Conservation (phyloP, 2,888 invertebrate genomes). For the Beris chalybata region DNA sequence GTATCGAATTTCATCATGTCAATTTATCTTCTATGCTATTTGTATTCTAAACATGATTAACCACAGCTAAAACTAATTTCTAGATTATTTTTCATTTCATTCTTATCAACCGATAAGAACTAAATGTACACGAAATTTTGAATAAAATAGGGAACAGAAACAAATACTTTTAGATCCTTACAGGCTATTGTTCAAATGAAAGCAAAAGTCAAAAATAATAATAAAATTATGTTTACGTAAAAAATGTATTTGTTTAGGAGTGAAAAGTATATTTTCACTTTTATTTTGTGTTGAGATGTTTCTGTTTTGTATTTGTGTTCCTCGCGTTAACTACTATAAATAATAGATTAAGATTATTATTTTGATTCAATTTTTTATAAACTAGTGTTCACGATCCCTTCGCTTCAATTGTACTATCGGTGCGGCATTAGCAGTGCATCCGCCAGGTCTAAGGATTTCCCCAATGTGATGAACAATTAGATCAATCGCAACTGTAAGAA, state of each 20-base stretch:
- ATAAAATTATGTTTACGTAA: neutral
- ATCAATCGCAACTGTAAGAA: constrained; percentile 97
- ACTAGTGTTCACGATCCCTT: constrained; percentile 41
- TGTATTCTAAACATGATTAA: no score
- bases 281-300: constrained; percentile 11
- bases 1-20: no score
- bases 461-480: constrained; percentile 99
- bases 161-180: no score
- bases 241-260: constrained; percentile 14
- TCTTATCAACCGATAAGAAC: no score
- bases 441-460: constrained; percentile 80
- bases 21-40: no score
- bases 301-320: neutral
- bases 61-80: no score
- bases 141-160: no score
- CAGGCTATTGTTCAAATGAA: no score
- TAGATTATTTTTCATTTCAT: no score
- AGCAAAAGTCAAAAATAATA: constrained; percentile 8
- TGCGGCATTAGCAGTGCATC: constrained; percentile 58
- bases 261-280: constrained; percentile 27
- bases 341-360: constrained; percentile 1
- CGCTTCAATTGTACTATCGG: constrained; percentile 51
- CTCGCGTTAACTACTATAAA: constrained; percentile 2
- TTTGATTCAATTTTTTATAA: constrained; percentile 1
- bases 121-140: no score